Conservation (phyloP, 2,113 vertebrate species). For the Sterna hirundo region DNA sequence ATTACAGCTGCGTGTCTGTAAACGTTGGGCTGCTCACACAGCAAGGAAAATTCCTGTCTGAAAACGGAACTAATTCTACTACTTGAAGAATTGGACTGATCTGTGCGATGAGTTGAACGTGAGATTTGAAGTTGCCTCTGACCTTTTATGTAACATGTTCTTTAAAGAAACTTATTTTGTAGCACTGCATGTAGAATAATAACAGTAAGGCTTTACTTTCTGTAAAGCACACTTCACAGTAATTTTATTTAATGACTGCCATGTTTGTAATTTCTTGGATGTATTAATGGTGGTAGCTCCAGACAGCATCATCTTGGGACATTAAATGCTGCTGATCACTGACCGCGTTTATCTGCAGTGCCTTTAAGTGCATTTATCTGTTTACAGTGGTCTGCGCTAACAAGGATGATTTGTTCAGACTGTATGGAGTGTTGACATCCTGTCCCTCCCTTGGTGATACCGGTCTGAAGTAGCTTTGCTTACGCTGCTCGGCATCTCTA, state of each 20-base stretch:
- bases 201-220: slow-evolving; percentile 49
- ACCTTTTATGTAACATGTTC: slow-evolving; percentile 68
- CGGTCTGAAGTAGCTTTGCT: neutral
- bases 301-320: neutral
- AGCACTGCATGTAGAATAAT: slow-evolving; percentile 59
- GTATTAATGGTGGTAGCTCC: slow-evolving; percentile 24
- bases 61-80: slow-evolving; percentile 39
- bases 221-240: neutral
- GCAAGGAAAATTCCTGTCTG: slow-evolving; percentile 45
- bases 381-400: neutral
- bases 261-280: slow-evolving; percentile 40
- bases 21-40: neutral
- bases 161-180: slow-evolving; percentile 73
- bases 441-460: neutral
- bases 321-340: slow-evolving; percentile 63
- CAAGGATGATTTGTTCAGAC: neutral
- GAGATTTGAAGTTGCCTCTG: slow-evolving; percentile 66
- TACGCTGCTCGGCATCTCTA: neutral
- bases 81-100: slow-evolving; percentile 61
- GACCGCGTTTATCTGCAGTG: slow-evolving; percentile 37
- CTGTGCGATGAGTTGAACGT: neutral
- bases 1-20: neutral
- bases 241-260: slow-evolving; percentile 47
- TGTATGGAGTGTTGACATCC: neutral
- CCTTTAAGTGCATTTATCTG: slow-evolving; percentile 35